These are phyloP conservation scores for Cotesia glomerata DNA, from an alignment of 1,140 invertebrate species.

Conservation along the genomic window DNA sequence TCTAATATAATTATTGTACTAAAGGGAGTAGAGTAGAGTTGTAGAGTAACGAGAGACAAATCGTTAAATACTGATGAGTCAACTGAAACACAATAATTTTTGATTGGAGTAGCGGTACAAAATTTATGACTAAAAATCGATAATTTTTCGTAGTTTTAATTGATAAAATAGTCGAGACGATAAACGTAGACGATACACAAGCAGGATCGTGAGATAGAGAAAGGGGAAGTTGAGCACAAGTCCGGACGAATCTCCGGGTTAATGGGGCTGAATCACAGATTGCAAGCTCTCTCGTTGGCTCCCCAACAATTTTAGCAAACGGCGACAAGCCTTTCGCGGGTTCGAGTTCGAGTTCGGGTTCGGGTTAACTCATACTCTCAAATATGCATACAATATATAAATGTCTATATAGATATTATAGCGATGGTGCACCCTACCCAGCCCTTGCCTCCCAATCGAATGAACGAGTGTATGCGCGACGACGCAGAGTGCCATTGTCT, in stretches of 20 bases:
- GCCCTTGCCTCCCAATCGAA: background rate
- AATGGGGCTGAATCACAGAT: conserved; percentile 64
- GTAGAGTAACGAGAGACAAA: background rate
- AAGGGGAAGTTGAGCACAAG: conserved; percentile 48
- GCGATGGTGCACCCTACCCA: background rate
- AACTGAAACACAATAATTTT: conserved; percentile 3
- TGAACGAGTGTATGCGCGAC: conserved; percentile 13
- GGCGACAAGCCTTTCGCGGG: conserved; percentile 10
- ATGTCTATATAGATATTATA: background rate
- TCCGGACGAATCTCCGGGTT: conserved; percentile 56
- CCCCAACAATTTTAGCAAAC: conserved; percentile 20
- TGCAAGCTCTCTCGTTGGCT: conserved; percentile 37
- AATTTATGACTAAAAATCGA: background rate
- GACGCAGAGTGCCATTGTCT: conserved; percentile 13
- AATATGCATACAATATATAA: background rate
- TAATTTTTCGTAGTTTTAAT: conserved; percentile 15
- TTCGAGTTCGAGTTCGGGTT: background rate
- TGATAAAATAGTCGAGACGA: conserved; percentile 19
- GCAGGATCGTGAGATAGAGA: background rate
- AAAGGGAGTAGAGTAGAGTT: background rate
- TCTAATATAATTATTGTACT: conserved; percentile 13
- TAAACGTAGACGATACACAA: background rate
- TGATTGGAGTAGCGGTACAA: background rate
- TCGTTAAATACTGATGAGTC: conserved; percentile 7
- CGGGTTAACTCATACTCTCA: background rate